These are phyloP conservation scores for Plectropomus leopardus DNA, from an alignment of 2,113 vertebrate species.

Conservation along the genomic window DNA sequence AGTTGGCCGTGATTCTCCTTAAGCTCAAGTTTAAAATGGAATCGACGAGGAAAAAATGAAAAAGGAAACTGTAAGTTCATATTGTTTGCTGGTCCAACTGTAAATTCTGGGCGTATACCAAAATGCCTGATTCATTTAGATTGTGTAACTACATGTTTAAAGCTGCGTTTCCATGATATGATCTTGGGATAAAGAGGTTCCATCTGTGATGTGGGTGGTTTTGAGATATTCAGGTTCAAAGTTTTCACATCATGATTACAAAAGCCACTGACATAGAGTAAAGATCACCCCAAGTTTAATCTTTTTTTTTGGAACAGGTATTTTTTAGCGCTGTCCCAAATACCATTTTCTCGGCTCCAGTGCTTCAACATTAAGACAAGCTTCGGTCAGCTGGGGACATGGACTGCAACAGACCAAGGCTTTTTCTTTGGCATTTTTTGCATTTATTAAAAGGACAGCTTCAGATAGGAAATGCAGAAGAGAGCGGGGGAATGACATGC, in stretches of 20 bases:
- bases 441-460: too few species aligned
- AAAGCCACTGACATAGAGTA: not conserved
- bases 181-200: not conserved
- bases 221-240: not conserved
- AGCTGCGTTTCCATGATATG: too few species aligned
- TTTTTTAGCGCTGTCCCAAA: too few species aligned
- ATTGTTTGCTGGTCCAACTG: not conserved
- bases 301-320: not conserved
- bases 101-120: not conserved
- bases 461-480: too few species aligned
- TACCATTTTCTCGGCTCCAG: too few species aligned
- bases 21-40: slow-evolving; percentile 39
- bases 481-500: too few species aligned
- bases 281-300: too few species aligned
- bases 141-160: not conserved
- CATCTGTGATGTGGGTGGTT: not conserved
- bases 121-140: not conserved
- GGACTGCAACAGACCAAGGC: too few species aligned
- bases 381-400: too few species aligned
- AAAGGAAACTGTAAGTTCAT: slow-evolving; percentile 15
- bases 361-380: too few species aligned
- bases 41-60: slow-evolving; percentile 12
- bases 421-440: too few species aligned
- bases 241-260: not conserved
- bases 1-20: slow-evolving; percentile 50